Evolutionary conservation across 1,140 invertebrate genomes (phyloP).

Genomic region (Musca vetustissima): DNA sequence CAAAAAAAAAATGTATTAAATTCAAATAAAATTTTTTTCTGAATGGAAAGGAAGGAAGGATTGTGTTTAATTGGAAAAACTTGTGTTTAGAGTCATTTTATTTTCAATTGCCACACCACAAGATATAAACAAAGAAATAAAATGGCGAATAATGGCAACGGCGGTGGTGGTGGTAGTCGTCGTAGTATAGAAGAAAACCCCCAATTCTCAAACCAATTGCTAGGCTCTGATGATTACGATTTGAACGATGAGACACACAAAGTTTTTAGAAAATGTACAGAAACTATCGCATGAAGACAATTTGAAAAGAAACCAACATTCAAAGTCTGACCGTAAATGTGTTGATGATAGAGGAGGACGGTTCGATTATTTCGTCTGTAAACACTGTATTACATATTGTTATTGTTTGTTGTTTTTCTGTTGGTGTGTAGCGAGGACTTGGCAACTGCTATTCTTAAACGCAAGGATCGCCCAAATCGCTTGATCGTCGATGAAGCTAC

Average conservation of each 20-base stretch:
- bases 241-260: not conserved
- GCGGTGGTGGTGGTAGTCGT: constrained; percentile 17
- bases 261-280: not conserved
- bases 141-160: constrained; percentile 24
- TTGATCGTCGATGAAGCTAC: constrained; percentile 96
- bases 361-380: too few species aligned
- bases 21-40: too few species aligned
- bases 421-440: constrained; percentile 74
- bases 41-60: too few species aligned
- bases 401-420: not conserved
- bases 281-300: not conserved
- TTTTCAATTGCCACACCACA: too few species aligned
- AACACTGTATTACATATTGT: too few species aligned
- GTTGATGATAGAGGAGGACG: too few species aligned
- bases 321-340: too few species aligned
- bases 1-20: too few species aligned
- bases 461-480: constrained; percentile 97
- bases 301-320: not conserved
- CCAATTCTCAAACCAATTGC: too few species aligned
- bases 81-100: too few species aligned
- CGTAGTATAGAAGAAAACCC: not conserved
- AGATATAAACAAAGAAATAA: not conserved
- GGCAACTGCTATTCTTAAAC: constrained; percentile 96
- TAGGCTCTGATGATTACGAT: not conserved
- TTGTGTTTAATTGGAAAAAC: too few species aligned